Evolutionary conservation across 1,140 invertebrate species (phyloP), one percentile per base, ranked within the genome.

Genomic region (Drosophila micromelanica): DNA sequence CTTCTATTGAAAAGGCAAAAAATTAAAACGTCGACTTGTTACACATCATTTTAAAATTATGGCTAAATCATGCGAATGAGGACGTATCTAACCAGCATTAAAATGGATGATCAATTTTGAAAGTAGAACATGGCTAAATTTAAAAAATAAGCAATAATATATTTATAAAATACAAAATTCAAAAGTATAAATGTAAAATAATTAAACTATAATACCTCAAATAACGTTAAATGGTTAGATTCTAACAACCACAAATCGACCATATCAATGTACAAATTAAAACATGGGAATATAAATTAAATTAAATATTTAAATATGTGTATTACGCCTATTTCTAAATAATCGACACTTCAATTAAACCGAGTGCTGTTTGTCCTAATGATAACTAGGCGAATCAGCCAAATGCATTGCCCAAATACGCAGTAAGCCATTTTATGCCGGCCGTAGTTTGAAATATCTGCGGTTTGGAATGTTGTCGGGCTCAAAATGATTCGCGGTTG

Each of bases 371-470:
- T 13, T 40, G 48, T 48, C 2, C 13, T 13, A 20, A 30, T 20
- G 71, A 73, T 60, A 73, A 69, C 71, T 49, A 61, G 65, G 52
- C 72, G 59, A 74, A 74, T 70, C 56, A 70, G 65, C 20, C 49
- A 69, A 65, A 61, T 46, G 13, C 49, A 38, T 60, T 32, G 35
- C 51, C 37, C 69, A 59, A 51, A 51, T 61, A 55, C 45, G 35
- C 59, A 74, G 20, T 35, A 49, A 74, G 51, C 57, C 65, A 68
- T 69, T 69, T 62, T 38, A 72, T 54, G 12, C 23, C 32, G 6
- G 12, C 54, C 15, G 55, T n/a, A 48, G 43, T 57, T 42, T 49
- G 38, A 57, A 57, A 57, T 70, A 54, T 52, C 65, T 74, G 72
- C 67, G 72, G 72, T 59, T 61, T 49, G 27, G 15, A 17, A 37